These are phyloP conservation scores for Eucera pruinosa DNA, from an alignment of 2,888 invertebrate species.

Conservation along the genomic window DNA sequence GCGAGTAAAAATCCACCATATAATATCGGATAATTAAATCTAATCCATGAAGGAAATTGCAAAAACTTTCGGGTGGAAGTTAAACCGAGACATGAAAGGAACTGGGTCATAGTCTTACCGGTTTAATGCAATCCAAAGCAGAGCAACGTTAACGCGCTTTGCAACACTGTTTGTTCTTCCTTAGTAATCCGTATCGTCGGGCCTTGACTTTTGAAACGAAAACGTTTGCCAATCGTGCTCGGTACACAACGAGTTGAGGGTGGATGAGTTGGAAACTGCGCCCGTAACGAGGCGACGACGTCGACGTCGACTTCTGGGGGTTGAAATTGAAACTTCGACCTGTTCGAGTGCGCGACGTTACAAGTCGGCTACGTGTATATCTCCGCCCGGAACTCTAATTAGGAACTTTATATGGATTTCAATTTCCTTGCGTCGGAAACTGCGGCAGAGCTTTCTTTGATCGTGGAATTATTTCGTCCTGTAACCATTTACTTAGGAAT, in stretches of 20 bases:
- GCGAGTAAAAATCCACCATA: too few relatives aligned
- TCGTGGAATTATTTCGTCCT: neutral
- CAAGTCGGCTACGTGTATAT: slow-evolving; percentile 5
- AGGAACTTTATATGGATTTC: slow-evolving; percentile 18
- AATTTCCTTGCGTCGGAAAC: neutral
- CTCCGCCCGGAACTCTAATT: slow-evolving; percentile 19
- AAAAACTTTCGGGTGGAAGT: neutral
- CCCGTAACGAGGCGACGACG: slow-evolving; percentile 52
- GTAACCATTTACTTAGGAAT: neutral
- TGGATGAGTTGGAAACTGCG: slow-evolving; percentile 58
- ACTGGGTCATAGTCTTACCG: neutral
- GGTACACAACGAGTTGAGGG: slow-evolving; percentile 18
- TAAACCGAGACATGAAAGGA: slow-evolving; percentile 1
- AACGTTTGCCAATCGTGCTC: slow-evolving; percentile 52
- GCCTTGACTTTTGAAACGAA: slow-evolving; percentile 46
- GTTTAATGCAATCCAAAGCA: slow-evolving; percentile 9
- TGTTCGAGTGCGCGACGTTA: slow-evolving; percentile 16
- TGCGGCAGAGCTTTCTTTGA: neutral
- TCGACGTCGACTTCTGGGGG: neutral
- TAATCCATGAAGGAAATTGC: too few relatives aligned
- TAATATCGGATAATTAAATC: too few relatives aligned
- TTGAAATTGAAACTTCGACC: slow-evolving; percentile 57
- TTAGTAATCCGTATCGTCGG: slow-evolving; percentile 39
- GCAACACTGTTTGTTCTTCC: slow-evolving; percentile 40
- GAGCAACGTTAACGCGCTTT: slow-evolving; percentile 7